These are phyloP conservation scores for Lepas anatifera DNA, from an alignment of 2,888 invertebrate genomes.

Conservation along the genomic window DNA sequence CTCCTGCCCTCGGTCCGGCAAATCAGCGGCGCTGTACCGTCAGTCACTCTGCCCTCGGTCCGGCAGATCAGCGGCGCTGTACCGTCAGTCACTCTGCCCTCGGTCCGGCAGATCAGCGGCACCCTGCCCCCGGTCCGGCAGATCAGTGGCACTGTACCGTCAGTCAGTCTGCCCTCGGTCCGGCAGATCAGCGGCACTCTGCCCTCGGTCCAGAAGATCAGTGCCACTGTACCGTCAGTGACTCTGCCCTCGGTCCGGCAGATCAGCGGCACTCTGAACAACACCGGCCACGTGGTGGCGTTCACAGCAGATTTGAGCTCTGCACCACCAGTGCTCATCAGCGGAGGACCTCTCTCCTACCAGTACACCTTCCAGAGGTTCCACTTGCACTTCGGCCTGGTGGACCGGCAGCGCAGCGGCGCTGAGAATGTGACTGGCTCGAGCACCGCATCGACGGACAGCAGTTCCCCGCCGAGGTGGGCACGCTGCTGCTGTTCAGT, in stretches of 20 bases:
- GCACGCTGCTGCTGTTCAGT: no score
- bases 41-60: no score
- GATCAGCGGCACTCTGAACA: conserved; percentile 79
- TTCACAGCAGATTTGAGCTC: conserved; percentile 85
- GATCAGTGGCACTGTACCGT: no score
- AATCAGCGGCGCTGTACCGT: no score
- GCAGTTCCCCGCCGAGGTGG: neutral
- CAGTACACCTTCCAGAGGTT: conserved; percentile 90
- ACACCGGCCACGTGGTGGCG: conserved; percentile 88
- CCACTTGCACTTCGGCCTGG: conserved; percentile 73
- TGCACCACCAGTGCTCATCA: conserved; percentile 74
- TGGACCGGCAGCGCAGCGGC: neutral
- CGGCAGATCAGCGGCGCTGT: no score
- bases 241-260: conserved; percentile 33
- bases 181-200: no score
- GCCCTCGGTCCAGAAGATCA: no score
- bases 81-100: no score
- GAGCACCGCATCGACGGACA: neutral
- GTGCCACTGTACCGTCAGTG: neutral
- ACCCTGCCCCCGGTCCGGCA: no score
- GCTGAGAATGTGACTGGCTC: neutral
- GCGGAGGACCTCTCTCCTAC: conserved; percentile 89
- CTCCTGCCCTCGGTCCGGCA: no score
- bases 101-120: no score
- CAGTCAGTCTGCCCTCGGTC: no score